Conservation (phyloP, 2,888 invertebrate genomes). For the Sympetrum striolatum region DNA sequence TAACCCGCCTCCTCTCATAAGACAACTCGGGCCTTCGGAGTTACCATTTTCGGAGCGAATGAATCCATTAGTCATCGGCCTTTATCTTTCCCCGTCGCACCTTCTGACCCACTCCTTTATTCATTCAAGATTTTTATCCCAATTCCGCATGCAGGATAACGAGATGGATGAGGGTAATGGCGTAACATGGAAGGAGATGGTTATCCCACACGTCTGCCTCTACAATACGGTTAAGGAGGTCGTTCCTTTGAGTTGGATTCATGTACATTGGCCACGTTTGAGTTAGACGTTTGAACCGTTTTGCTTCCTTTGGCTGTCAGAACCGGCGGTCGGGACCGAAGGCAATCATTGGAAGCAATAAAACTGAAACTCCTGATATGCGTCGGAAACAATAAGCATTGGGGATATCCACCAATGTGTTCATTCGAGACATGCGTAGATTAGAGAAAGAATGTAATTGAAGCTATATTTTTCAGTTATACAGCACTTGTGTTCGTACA, state of each 20-base stretch:
- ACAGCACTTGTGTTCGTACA: too few relatives aligned
- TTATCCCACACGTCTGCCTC: neutral
- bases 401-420: too few relatives aligned
- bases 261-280: neutral
- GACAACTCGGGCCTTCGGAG: neutral
- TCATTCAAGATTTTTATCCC: neutral
- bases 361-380: neutral
- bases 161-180: neutral
- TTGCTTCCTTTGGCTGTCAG: neutral
- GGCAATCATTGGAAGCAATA: neutral
- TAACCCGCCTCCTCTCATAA: neutral
- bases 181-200: neutral
- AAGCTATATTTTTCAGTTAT: too few relatives aligned
- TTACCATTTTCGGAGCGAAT: neutral
- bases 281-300: neutral
- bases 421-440: too few relatives aligned
- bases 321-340: neutral
- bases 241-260: neutral
- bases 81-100: neutral
- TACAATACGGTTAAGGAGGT: neutral
- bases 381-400: too few relatives aligned
- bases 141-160: neutral
- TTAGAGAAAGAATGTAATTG: too few relatives aligned
- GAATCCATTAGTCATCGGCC: conserved; percentile 15
- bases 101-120: neutral